phyloP scores from a whole-genome alignment of 2,113 vertebrate species.

The Lynx canadensis region DNA sequence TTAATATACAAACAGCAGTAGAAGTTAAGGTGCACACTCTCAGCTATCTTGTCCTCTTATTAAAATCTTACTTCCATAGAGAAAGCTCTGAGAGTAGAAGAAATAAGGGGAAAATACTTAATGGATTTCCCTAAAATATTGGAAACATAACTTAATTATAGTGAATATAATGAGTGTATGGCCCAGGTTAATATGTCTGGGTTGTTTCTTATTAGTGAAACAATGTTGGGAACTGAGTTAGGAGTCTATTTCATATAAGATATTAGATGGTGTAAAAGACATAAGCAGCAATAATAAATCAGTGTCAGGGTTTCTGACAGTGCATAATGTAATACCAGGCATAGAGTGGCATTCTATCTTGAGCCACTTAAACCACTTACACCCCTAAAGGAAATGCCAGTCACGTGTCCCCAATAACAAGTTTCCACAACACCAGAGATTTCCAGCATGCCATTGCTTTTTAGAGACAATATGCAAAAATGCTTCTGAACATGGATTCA shows the following conservation, averaged over 20 bases:
- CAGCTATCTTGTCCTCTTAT: not conserved
- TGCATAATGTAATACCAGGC: constrained; percentile 74
- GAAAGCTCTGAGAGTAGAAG: not conserved
- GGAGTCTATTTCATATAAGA: not conserved
- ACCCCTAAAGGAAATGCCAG: constrained; percentile 72
- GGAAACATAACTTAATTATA: not conserved
- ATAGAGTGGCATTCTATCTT: constrained; percentile 57
- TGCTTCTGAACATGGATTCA: constrained; percentile 41
- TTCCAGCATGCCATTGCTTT: constrained; percentile 39
- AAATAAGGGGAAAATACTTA: not conserved
- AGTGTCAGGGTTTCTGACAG: constrained; percentile 58
- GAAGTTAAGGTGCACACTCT: not conserved
- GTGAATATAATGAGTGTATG: not conserved
- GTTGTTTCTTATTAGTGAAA: not conserved
- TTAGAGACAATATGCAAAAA: constrained; percentile 50
- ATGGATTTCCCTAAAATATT: not conserved
- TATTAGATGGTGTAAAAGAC: constrained; percentile 24
- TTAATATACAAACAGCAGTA: not conserved
- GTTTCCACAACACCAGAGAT: constrained; percentile 50
- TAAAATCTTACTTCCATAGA: constrained; percentile 7
- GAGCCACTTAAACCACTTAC: constrained; percentile 44
- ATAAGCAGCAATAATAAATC: constrained; percentile 57
- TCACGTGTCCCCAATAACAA: constrained; percentile 69
- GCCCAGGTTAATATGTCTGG: not conserved
- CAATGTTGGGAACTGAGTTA: constrained; percentile 1